Conservation (phyloP, 2,797 vertebrate species). For the Fistularia tabacaria region DNA sequence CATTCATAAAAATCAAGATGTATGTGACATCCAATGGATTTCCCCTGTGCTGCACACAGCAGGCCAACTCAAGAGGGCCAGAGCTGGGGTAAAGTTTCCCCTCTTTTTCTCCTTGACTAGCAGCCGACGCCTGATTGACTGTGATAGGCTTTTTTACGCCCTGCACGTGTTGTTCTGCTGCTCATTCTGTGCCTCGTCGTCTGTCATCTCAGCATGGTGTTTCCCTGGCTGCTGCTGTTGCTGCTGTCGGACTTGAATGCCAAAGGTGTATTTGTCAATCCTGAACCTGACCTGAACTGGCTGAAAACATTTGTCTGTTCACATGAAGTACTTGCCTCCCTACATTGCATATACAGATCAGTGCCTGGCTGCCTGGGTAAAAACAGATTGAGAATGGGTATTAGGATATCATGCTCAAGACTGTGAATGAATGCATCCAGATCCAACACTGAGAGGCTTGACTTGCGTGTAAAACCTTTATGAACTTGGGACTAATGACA, state of each 20-base stretch:
- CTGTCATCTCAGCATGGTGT: slow-evolving; percentile 63
- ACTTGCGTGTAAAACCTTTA: slow-evolving; percentile 51
- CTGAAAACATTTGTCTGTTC: slow-evolving; percentile 42
- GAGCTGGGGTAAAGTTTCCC: slow-evolving; percentile 68
- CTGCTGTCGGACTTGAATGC: slow-evolving; percentile 23
- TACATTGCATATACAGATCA: too few relatives aligned
- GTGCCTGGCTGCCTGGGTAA: slow-evolving; percentile 3
- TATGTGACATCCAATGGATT: slow-evolving; percentile 74
- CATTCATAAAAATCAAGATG: slow-evolving; percentile 78
- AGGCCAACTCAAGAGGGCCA: slow-evolving; percentile 63
- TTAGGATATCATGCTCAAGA: slow-evolving; percentile 48
- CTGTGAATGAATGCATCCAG: slow-evolving; percentile 56
- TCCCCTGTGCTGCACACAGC: slow-evolving; percentile 58
- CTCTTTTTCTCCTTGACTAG: slow-evolving; percentile 65
- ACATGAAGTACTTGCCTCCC: slow-evolving; percentile 29
- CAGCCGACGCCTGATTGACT: slow-evolving; percentile 72
- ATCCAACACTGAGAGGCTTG: slow-evolving; percentile 32
- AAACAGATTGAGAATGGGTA: slow-evolving; percentile 40
- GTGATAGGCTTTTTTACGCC: slow-evolving; percentile 71
- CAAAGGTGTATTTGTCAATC: slow-evolving; percentile 47
- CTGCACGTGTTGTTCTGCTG: slow-evolving; percentile 71
- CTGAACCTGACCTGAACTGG: slow-evolving; percentile 27
- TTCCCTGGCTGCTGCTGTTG: slow-evolving; percentile 33
- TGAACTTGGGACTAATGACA: slow-evolving; percentile 54
- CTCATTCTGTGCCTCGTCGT: slow-evolving; percentile 42